These are phyloP conservation scores for Fragum sueziense DNA, from an alignment of 2,888 invertebrate genomes.

Conservation along the genomic window DNA sequence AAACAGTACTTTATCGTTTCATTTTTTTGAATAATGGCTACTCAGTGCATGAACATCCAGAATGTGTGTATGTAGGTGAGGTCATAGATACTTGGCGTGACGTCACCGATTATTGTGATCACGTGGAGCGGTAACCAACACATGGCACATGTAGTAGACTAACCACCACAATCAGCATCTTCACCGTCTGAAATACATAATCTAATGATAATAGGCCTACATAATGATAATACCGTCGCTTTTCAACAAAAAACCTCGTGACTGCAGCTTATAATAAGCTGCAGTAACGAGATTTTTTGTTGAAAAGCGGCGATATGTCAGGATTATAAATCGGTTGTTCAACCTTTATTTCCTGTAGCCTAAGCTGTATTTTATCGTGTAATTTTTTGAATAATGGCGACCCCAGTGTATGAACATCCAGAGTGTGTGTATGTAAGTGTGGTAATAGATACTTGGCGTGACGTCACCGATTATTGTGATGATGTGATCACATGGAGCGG, in stretches of 20 bases:
- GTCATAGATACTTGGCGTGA: constrained; percentile 63
- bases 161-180: constrained; percentile 94
- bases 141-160: constrained; percentile 94
- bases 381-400: too few relatives aligned
- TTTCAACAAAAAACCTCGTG: too few relatives aligned
- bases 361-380: too few relatives aligned
- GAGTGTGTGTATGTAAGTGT: constrained; percentile 59
- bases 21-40: too few relatives aligned
- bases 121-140: constrained; percentile 97
- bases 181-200: constrained; percentile 83
- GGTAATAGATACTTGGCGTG: constrained; percentile 61
- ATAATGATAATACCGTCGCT: too few relatives aligned
- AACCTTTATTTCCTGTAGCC: too few relatives aligned
- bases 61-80: constrained; percentile 60
- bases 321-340: too few relatives aligned
- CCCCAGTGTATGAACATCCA: constrained; percentile 85
- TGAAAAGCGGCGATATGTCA: too few relatives aligned
- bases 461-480: constrained; percentile 88
- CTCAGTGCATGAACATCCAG: constrained; percentile 85
- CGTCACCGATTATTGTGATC: constrained; percentile 89
- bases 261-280: too few relatives aligned
- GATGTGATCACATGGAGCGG: constrained; percentile 97
- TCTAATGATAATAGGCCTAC: too few relatives aligned
- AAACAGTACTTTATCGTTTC: too few relatives aligned
- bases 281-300: too few relatives aligned